Evolutionary conservation across 2,888 invertebrate genomes (phyloP), one percentile per base, ranked within the genome.

Genomic region (Onchidella celtica): DNA sequence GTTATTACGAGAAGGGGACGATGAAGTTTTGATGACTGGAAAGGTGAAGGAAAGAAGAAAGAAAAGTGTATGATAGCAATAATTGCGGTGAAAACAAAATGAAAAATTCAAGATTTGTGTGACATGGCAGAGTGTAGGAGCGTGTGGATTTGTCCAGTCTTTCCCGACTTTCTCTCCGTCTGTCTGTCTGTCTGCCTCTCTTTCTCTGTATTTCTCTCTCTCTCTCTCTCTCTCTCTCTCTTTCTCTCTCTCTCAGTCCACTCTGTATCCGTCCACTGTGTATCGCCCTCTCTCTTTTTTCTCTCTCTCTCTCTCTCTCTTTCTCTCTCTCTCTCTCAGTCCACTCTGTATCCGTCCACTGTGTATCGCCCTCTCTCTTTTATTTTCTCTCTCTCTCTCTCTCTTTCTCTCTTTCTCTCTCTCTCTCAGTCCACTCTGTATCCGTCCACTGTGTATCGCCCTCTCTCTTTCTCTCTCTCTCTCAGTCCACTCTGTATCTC

Each of bases 321-420:
- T 32, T 40, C 65, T 63, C 40, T 14, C 14, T 75, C 40, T 65
- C 2, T 63, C 6, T 32, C 32, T 32, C 0, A n/a, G 36, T 32
- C n/a, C 32, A 24, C 36, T 34, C 59, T 38, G 24, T 69, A 34
- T 59, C n/a, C 29, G 29, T 32, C 57, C 55, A 3, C 34, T 17
- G 9, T 27, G 9, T 24, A 34, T n/a, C 55, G 24, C 14, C 3
- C 69, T n/a, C 68, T 32, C 36, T 59, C 78, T 38, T 36, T 21
- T 36, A 14, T 55, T 55, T 24, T 38, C 40, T 61, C 38, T 63
- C 63, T 61, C 27, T 57, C 61, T 63, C 38, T 61, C 40, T 57
- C 24, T 66, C 57, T 47, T 32, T 77, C 77, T 57, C 61, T 59
- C 69, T 70, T 59, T 57, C 55, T 34, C 68, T 68, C 21, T 69